These are phyloP conservation scores for Porites divaricata DNA, from an alignment of 92 coral and sea anemone genomes.

Conservation along the genomic window DNA sequence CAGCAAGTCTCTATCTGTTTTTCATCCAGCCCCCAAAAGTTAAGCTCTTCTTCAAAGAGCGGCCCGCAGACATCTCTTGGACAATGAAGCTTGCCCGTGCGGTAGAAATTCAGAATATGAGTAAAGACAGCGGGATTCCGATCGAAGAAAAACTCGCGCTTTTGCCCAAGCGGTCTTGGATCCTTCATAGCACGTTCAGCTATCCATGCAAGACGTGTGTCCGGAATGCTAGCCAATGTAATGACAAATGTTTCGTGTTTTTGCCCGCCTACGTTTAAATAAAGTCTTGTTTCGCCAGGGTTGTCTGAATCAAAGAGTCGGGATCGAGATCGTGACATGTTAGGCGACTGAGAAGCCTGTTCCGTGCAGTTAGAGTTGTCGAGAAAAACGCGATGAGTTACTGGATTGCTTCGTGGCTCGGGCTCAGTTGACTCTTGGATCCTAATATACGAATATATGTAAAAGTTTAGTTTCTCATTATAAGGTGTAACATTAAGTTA, in stretches of 20 bases:
- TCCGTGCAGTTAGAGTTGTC: not conserved
- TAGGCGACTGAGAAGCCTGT: not conserved
- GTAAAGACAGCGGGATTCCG: slow-evolving; percentile 95
- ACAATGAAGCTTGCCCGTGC: slow-evolving; percentile 96
- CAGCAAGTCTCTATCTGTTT: slow-evolving; percentile 97
- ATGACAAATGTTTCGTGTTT: slow-evolving; percentile 96
- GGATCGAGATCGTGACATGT: slow-evolving; percentile 89
- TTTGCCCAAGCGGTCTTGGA: slow-evolving; percentile 84
- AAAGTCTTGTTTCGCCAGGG: slow-evolving; percentile 88
- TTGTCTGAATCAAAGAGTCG: slow-evolving; percentile 88
- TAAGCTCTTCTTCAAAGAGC: slow-evolving; percentile 92
- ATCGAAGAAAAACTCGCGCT: slow-evolving; percentile 93
- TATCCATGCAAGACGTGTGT: slow-evolving; percentile 96
- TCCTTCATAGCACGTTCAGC: slow-evolving; percentile 88
- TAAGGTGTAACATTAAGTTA: not conserved
- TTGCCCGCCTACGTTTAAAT: slow-evolving; percentile 96
- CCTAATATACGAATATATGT: slow-evolving; percentile 34
- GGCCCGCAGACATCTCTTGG: slow-evolving; percentile 99
- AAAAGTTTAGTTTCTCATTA: slow-evolving; percentile 16
- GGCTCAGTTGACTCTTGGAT: slow-evolving; percentile 9
- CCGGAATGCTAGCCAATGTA: slow-evolving; percentile 90
- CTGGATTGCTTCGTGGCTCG: not conserved
- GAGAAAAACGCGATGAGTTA: not conserved
- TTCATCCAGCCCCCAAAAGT: slow-evolving; percentile 96
- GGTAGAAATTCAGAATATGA: slow-evolving; percentile 92